Percentiles rank a stretch among this genome's conserved stretches.
Evolutionary conservation across 2,113 vertebrate genomes (phyloP).

Genomic region (Columba janthina): DNA sequence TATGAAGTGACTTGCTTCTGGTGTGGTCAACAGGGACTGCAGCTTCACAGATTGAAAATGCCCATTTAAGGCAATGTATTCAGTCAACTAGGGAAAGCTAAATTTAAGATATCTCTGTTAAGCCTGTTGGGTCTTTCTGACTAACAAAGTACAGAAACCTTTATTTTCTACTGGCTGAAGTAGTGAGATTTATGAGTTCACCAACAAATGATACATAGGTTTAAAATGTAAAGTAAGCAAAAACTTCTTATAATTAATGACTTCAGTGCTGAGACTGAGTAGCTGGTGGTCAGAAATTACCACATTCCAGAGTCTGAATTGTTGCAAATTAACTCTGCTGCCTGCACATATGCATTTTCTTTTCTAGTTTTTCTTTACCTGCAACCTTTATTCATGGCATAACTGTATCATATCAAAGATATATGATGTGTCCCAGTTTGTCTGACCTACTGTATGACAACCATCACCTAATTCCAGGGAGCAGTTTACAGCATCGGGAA

Average conservation of each 20-base stretch:
- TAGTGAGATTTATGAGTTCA: slow-evolving; percentile 36
- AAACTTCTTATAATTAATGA: slow-evolving; percentile 56
- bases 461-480: not conserved
- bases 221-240: slow-evolving; percentile 43
- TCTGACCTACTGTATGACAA: not conserved
- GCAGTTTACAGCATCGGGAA: not conserved
- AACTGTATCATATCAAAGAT: not conserved
- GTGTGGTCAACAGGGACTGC: slow-evolving; percentile 17
- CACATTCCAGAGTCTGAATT: not conserved
- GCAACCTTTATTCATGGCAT: not conserved
- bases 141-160: slow-evolving; percentile 32
- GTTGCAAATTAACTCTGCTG: not conserved
- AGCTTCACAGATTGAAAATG: slow-evolving; percentile 31
- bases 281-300: not conserved
- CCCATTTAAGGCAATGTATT: slow-evolving; percentile 57
- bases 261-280: not conserved
- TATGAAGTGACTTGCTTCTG: not conserved
- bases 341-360: not conserved
- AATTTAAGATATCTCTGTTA: slow-evolving; percentile 55
- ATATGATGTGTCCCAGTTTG: not conserved
- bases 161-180: not conserved
- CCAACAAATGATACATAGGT: slow-evolving; percentile 32
- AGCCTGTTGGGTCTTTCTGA: slow-evolving; percentile 32
- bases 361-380: not conserved
- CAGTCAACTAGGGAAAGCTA: slow-evolving; percentile 39